Evolutionary conservation across 2,113 vertebrate species (phyloP).

Genomic region (Cryptotis parvus): DNA sequence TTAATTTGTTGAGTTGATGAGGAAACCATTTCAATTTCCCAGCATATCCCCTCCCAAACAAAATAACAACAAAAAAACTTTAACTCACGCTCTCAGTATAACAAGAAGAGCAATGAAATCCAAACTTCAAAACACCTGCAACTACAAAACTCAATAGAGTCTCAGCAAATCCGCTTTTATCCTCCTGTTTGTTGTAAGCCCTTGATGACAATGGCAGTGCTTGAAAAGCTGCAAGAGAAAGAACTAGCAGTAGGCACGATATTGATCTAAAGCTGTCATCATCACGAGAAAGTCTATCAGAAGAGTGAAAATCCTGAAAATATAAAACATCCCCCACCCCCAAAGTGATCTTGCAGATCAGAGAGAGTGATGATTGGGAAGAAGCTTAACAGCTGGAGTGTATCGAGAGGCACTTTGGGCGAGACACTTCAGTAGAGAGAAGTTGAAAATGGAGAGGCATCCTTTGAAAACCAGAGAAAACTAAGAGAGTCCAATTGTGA

Average conservation of each 20-base stretch:
- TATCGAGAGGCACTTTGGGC: background rate
- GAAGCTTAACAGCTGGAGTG: background rate
- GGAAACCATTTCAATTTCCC: background rate
- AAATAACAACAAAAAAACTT: conserved; percentile 1
- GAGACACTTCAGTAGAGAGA: background rate
- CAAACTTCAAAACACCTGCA: conserved; percentile 15
- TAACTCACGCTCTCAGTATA: conserved; percentile 15
- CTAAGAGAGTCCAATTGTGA: background rate
- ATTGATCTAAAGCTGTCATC: background rate
- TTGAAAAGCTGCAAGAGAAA: background rate
- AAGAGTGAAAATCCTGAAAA: background rate
- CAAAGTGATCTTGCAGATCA: background rate
- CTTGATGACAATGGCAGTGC: background rate
- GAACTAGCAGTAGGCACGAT: background rate
- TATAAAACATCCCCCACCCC: background rate
- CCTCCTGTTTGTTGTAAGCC: background rate
- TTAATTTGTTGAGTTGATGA: background rate
- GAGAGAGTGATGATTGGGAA: background rate
- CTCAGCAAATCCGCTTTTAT: background rate
- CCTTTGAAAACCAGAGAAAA: conserved; percentile 26
- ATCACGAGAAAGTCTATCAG: background rate
- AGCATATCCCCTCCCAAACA: background rate
- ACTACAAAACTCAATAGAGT: conserved; percentile 16
- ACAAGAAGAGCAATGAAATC: background rate
- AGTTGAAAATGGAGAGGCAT: background rate